phyloP scores from a whole-genome alignment of 1,140 invertebrate genomes.

The Ceratina japonica region DNA sequence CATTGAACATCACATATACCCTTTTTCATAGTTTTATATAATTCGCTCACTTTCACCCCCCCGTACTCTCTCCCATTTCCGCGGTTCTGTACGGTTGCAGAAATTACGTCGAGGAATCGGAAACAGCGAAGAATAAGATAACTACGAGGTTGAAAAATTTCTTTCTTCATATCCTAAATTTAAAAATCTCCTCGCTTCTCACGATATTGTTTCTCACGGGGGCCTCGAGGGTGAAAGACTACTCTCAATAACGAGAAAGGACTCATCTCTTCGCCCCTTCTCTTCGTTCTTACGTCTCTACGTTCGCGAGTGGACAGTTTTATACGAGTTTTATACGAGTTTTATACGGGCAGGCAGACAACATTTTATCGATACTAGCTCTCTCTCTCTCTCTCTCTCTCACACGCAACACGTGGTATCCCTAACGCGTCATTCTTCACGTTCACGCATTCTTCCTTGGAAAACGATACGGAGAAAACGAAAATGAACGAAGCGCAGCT shows the following conservation, averaged over 20 bases:
- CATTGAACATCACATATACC: slow-evolving; percentile 64
- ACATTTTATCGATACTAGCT: neutral
- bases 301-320: slow-evolving; percentile 6
- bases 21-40: slow-evolving; percentile 4
- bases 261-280: neutral
- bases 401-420: neutral
- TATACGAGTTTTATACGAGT: neutral
- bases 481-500: slow-evolving; percentile 41
- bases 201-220: neutral
- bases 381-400: no score
- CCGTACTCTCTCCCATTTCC: neutral
- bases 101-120: neutral
- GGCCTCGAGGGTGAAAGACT: neutral
- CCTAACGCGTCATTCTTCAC: no score
- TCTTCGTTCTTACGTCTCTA: neutral
- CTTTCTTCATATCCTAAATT: no score
- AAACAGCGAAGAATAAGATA: slow-evolving; percentile 5
- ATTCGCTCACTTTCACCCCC: neutral
- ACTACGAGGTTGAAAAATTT: neutral
- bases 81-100: neutral
- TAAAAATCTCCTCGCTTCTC: no score
- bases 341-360: slow-evolving; percentile 1
- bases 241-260: neutral
- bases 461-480: slow-evolving; percentile 2
- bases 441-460: slow-evolving; percentile 25